Conservation (phyloP, 2,113 vertebrate species). For the Aegypius monachus region DNA sequence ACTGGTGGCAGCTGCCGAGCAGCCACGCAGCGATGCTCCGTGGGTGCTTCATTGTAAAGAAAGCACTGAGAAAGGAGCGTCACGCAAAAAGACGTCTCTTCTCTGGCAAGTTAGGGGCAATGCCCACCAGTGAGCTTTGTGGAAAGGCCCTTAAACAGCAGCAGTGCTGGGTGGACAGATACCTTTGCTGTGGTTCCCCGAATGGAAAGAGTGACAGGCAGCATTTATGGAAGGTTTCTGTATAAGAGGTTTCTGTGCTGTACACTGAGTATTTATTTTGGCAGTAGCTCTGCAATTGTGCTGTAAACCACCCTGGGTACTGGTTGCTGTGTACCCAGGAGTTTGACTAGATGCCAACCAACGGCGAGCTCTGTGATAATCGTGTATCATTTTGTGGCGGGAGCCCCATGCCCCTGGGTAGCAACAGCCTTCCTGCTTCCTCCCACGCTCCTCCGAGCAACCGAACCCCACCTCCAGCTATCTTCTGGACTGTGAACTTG, state of each 20-base stretch:
- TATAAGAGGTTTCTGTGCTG: neutral
- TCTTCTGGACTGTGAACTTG: neutral
- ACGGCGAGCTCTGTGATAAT: neutral
- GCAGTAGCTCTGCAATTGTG: neutral
- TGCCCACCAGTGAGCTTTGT: neutral
- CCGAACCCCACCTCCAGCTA: neutral
- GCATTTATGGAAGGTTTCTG: neutral
- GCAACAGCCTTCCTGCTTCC: neutral
- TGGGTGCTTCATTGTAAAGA: neutral
- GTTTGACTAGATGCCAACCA: neutral
- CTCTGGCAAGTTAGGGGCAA: neutral
- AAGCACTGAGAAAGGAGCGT: neutral
- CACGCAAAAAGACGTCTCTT: neutral
- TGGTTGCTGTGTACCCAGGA: neutral
- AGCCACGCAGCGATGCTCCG: rapidly evolving
- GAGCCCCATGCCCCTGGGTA: neutral
- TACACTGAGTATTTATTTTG: neutral
- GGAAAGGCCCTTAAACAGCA: neutral
- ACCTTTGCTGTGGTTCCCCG: rapidly evolving
- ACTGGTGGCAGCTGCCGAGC: rapidly evolving
- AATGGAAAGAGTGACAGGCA: neutral
- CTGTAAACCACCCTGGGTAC: slow-evolving; percentile 1
- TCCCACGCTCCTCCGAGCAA: neutral
- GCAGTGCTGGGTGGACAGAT: neutral
- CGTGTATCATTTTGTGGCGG: neutral